phyloP scores from a whole-genome alignment of 2,888 invertebrate genomes.

The Myathropa florea region DNA sequence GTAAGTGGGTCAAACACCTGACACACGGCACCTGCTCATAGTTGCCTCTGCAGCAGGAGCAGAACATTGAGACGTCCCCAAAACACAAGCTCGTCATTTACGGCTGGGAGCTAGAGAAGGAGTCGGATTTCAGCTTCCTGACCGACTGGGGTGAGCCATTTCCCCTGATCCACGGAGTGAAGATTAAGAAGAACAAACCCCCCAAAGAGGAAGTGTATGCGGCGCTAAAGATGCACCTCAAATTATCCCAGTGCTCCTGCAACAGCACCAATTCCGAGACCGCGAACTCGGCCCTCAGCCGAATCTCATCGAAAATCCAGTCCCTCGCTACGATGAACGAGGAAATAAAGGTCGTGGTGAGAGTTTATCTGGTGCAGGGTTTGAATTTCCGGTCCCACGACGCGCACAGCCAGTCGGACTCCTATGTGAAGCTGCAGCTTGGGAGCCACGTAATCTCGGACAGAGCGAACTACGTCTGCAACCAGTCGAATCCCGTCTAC shows the following conservation, averaged over 20 bases:
- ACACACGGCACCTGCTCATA: not conserved
- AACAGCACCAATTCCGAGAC: constrained; percentile 61
- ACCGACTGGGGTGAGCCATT: constrained; percentile 85
- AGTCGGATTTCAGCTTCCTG: constrained; percentile 85
- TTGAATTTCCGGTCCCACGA: constrained; percentile 87
- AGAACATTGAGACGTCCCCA: not conserved
- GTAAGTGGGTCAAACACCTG: constrained; percentile 55
- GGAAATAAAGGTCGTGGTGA: constrained; percentile 80
- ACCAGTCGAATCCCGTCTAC: constrained; percentile 91
- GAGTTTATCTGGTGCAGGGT: constrained; percentile 90
- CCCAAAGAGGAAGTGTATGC: constrained; percentile 81
- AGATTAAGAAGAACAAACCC: constrained; percentile 76
- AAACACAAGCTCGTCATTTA: constrained; percentile 82
- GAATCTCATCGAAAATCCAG: constrained; percentile 73
- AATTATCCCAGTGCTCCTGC: constrained; percentile 75
- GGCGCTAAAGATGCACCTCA: constrained; percentile 77
- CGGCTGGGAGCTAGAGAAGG: constrained; percentile 85
- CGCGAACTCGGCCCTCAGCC: constrained; percentile 61
- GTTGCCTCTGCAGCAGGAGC: not conserved
- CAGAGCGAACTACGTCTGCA: constrained; percentile 86
- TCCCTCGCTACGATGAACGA: constrained; percentile 66
- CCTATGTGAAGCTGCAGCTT: constrained; percentile 87
- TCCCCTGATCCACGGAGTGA: constrained; percentile 83
- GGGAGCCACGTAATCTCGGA: constrained; percentile 86
- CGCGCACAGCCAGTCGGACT: constrained; percentile 87